Percentiles rank a stretch among this genome's conserved stretches.
Conservation (phyloP, 2,797 vertebrate species). For the Phoeniculus purpureus region DNA sequence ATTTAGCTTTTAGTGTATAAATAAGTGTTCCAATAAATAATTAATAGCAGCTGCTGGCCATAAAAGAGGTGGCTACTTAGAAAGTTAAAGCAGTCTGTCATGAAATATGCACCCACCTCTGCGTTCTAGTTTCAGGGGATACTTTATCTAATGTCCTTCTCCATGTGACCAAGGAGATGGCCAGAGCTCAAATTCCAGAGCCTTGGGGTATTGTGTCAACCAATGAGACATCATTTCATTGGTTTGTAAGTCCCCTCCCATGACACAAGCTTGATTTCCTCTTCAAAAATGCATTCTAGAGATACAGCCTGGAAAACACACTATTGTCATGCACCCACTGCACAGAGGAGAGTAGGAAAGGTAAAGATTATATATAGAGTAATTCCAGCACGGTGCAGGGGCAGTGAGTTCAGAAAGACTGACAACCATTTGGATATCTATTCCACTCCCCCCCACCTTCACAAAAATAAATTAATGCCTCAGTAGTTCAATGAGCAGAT, state of each 20-base stretch:
- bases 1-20: slow-evolving; percentile 63
- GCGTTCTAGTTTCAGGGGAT: slow-evolving; percentile 8
- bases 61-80: slow-evolving; percentile 28
- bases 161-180: neutral
- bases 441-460: neutral
- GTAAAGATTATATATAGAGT: neutral
- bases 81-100: slow-evolving; percentile 39
- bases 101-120: slow-evolving; percentile 45
- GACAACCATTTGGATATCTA: neutral
- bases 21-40: slow-evolving; percentile 61
- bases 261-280: neutral
- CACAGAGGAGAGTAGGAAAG: neutral
- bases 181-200: neutral
- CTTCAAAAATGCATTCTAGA: neutral
- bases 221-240: neutral
- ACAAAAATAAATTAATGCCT: neutral
- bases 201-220: neutral
- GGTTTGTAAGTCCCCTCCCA: neutral
- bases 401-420: neutral
- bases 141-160: neutral
- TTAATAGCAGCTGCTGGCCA: slow-evolving; percentile 55
- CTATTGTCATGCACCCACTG: neutral
- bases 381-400: neutral
- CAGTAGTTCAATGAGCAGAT: slow-evolving; percentile 1
- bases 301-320: neutral